Percentiles rank a stretch among this genome's conserved stretches.
Evolutionary conservation across 2,113 vertebrate genomes (phyloP).

Genomic region (Antidorcas marsupialis): DNA sequence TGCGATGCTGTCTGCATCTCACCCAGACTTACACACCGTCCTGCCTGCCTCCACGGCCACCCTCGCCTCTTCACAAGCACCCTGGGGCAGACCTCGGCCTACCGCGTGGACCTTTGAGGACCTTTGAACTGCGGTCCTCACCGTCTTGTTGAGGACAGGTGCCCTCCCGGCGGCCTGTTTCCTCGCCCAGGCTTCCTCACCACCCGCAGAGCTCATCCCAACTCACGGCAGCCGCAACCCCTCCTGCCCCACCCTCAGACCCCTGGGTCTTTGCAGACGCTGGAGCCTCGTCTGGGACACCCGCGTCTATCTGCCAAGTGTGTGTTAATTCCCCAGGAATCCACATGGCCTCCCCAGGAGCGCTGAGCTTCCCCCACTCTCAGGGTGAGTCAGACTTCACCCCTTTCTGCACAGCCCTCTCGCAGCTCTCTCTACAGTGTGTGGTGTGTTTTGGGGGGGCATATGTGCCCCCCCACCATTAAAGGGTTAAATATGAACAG

Average conservation of each 20-base stretch:
- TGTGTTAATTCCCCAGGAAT: rapidly evolving
- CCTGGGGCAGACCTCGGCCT: rapidly evolving
- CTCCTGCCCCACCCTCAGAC: no score
- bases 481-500: neutral
- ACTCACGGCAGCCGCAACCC: rapidly evolving
- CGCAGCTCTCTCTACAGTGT: neutral
- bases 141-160: rapidly evolving
- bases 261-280: neutral
- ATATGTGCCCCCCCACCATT: neutral
- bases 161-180: rapidly evolving
- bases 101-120: rapidly evolving
- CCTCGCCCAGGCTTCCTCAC: rapidly evolving
- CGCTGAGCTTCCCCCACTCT: rapidly evolving
- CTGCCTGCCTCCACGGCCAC: rapidly evolving
- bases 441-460: neutral
- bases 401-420: neutral
- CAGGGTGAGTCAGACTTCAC: rapidly evolving
- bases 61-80: rapidly evolving
- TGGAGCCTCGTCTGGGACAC: neutral
- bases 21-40: rapidly evolving
- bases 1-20: rapidly evolving
- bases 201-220: neutral
- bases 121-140: rapidly evolving
- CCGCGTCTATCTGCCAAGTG: rapidly evolving
- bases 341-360: neutral